Evolutionary conservation across 35 echinoderm and acorn worm genomes (phyloP).

Genomic region (Amphiura filiformis): DNA sequence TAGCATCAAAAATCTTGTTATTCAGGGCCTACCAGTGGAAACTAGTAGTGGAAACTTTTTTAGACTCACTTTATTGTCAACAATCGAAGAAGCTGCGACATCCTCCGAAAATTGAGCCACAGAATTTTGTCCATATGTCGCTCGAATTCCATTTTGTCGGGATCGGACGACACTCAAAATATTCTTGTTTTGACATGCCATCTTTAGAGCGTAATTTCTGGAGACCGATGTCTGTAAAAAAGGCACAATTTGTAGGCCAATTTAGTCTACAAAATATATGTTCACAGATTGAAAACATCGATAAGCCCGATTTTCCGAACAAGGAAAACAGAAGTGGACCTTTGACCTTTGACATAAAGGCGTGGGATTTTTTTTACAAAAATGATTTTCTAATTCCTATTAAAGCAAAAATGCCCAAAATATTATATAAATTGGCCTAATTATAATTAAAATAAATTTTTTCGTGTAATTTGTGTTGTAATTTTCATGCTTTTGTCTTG

Average conservation of each 20-base stretch:
- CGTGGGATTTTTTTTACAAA: neutral
- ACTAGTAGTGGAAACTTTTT: too few relatives aligned
- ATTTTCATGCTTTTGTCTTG: too few relatives aligned
- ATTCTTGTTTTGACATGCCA: constrained; percentile 21
- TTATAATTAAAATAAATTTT: too few relatives aligned
- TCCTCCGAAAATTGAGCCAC: constrained; percentile 4
- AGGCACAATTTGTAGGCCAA: neutral
- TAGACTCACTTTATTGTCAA: constrained; percentile 27
- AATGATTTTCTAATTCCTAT: too few relatives aligned
- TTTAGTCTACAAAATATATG: neutral
- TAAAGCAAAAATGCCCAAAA: too few relatives aligned
- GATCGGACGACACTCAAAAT: neutral
- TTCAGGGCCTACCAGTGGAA: too few relatives aligned
- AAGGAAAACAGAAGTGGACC: neutral
- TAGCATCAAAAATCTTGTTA: too few relatives aligned
- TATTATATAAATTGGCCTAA: too few relatives aligned
- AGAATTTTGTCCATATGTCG: neutral
- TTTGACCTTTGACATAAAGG: neutral
- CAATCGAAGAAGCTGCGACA: neutral
- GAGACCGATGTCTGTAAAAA: neutral
- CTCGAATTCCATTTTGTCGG: constrained; percentile 1
- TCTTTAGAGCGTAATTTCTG: neutral
- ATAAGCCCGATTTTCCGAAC: neutral
- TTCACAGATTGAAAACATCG: neutral
- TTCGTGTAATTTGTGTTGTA: too few relatives aligned